Percentiles rank a stretch among this genome's conserved stretches.
These are phyloP conservation scores for Bothrops jararaca DNA, from an alignment of 2,113 vertebrate species.

Conservation along the genomic window DNA sequence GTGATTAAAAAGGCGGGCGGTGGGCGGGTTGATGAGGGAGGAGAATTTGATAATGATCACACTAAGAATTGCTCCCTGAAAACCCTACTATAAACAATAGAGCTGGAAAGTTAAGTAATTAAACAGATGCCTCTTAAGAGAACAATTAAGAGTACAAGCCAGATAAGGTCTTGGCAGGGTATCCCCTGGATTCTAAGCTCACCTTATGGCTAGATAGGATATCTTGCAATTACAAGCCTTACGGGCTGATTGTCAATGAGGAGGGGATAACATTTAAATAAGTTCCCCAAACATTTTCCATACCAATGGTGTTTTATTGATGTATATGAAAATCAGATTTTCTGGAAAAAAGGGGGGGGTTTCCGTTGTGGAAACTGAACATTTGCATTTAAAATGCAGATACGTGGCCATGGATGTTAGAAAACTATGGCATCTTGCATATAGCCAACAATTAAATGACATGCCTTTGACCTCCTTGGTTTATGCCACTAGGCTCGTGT, in stretches of 20 bases:
- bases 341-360: background rate
- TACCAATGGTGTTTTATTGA: background rate
- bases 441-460: background rate
- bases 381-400: background rate
- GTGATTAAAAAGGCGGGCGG: slow-evolving; percentile 24
- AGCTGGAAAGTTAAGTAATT: slow-evolving; percentile 31
- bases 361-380: background rate
- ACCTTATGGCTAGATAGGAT: background rate
- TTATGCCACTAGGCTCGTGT: background rate
- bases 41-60: slow-evolving; percentile 44
- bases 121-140: slow-evolving; percentile 36
- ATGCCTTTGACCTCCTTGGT: background rate
- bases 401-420: background rate
- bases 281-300: background rate
- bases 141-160: slow-evolving; percentile 22
- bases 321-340: background rate
- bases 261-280: background rate
- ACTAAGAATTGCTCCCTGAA: slow-evolving; percentile 31
- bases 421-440: background rate
- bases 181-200: background rate
- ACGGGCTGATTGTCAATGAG: background rate
- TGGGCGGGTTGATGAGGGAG: slow-evolving; percentile 29
- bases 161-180: slow-evolving; percentile 23
- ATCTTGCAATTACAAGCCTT: slow-evolving; percentile 3
- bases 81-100: slow-evolving; percentile 23